Conservation (phyloP, 2,113 vertebrate genomes). For the Copsychus sechellarum region DNA sequence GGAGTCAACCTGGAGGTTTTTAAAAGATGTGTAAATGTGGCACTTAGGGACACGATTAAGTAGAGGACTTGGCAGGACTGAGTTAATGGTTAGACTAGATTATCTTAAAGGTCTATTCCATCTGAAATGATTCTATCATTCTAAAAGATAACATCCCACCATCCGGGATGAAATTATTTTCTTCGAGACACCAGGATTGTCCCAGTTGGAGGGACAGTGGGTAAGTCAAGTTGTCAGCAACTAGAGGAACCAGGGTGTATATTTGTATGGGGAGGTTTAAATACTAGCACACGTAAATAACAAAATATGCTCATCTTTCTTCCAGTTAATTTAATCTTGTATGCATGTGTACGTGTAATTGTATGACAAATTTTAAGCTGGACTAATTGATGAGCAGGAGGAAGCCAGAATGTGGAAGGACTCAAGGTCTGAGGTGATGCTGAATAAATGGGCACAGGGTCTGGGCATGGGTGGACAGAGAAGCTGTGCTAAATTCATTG, state of each 20-base stretch:
- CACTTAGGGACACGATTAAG: background rate
- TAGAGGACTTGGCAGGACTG: background rate
- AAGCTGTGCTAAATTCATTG: background rate
- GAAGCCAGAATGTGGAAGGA: background rate
- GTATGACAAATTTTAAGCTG: background rate
- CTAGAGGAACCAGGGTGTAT: too few relatives aligned
- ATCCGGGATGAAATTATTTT: background rate
- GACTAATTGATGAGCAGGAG: background rate
- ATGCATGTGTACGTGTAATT: rapidly evolving
- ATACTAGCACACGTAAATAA: background rate
- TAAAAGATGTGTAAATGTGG: background rate
- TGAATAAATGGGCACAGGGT: background rate
- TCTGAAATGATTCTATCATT: background rate
- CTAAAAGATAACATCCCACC: background rate
- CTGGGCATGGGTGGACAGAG: background rate
- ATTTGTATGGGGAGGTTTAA: background rate
- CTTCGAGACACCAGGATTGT: background rate
- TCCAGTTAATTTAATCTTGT: background rate
- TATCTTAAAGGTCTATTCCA: background rate
- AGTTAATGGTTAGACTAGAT: background rate
- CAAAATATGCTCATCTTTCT: background rate
- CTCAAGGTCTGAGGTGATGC: background rate
- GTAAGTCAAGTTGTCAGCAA: background rate
- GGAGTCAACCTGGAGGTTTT: background rate
- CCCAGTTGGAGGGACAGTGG: background rate